phyloP scores from a whole-genome alignment of 2,113 vertebrate species.

The Takifugu bimaculatus region DNA sequence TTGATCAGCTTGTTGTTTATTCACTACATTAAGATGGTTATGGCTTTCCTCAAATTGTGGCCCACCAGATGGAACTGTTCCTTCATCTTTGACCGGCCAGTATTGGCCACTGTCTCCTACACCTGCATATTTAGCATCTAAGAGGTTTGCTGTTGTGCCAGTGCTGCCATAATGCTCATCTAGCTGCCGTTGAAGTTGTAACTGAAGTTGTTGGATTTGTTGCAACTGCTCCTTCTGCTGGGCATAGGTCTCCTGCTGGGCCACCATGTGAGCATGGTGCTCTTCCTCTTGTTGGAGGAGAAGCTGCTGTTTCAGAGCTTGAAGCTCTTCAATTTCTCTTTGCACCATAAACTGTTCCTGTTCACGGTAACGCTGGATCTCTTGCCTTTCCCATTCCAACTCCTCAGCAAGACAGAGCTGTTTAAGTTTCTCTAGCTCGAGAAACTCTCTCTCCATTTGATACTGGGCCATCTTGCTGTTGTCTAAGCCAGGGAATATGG shows the following conservation, averaged over 20 bases:
- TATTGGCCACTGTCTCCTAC: constrained; percentile 84
- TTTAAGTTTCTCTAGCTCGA: constrained; percentile 95
- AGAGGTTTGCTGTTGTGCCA: constrained; percentile 79
- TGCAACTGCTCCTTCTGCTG: constrained; percentile 93
- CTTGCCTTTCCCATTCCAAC: constrained; percentile 95
- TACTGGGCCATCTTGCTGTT: constrained; percentile 92
- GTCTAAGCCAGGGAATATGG: constrained; percentile 82
- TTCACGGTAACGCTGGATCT: constrained; percentile 96
- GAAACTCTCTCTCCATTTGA: constrained; percentile 90
- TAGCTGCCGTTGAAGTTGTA: constrained; percentile 92
- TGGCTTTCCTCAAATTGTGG: constrained; percentile 78
- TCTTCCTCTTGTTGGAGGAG: constrained; percentile 95
- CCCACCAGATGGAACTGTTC: constrained; percentile 72
- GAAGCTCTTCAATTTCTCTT: constrained; percentile 93
- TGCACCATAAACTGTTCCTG: constrained; percentile 97
- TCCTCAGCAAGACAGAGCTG: constrained; percentile 96
- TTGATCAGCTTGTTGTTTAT: constrained; percentile 81
- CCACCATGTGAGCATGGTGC: constrained; percentile 92
- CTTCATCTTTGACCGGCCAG: constrained; percentile 87
- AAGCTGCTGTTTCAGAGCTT: constrained; percentile 95
- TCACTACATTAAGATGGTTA: constrained; percentile 77
- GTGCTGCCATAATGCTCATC: constrained; percentile 81
- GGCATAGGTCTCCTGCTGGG: constrained; percentile 91
- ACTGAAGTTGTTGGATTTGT: constrained; percentile 94
- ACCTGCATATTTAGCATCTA: constrained; percentile 84